Evolutionary conservation across 2,797 vertebrate species (phyloP), one percentile per base, ranked within the genome.

Genomic region (Pseudomugil gertrudae): DNA sequence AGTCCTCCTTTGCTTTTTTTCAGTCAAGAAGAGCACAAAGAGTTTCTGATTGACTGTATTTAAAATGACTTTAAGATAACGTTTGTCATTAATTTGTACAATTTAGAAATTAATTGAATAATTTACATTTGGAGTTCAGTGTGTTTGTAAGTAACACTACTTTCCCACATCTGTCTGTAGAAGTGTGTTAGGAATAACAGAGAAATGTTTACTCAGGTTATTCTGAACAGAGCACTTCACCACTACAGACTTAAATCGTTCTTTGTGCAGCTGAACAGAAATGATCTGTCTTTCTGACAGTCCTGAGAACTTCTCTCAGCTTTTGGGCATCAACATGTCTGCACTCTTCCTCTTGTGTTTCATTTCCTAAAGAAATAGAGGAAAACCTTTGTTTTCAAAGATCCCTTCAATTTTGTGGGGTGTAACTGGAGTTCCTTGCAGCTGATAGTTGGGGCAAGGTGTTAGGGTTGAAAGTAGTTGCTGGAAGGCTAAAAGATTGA

Each of bases 321-420:
- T n/a, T 54, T 43, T 19, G 0, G 8, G 43, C 36, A 24, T 23
- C 3, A 54, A 35, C 29, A 4, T 32, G 27, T 15, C n/a, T 21
- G 56, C 38, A 24, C 21, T 48, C 43, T 45, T 32, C 52, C 21
- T 47, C 27, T 26, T 6, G 4, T n/a, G n/a, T n/a, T n/a, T n/a
- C n/a, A 24, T 66, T 35, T 43, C 38, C 27, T 66, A 21, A 23
- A 24, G 43, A 56, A 62, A 65, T 24, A 9, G 9, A 24, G 35
- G 14, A 14, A 36, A 36, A 36, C 13, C 1, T 35, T 35, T 61
- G 2, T 19, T 26, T 23, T 35, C 35, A 19, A 7, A 6, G 24
- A 15, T 5, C 1, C 23, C 17, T 38, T 24, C n/a, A 19, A 14
- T 24, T 51, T 21, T 19, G 6, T 36, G 11, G 1, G 17, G 26